Base-by-base conservation (phyloP, 2,888 invertebrate genomes). In the Megamerina dolium region DNA sequence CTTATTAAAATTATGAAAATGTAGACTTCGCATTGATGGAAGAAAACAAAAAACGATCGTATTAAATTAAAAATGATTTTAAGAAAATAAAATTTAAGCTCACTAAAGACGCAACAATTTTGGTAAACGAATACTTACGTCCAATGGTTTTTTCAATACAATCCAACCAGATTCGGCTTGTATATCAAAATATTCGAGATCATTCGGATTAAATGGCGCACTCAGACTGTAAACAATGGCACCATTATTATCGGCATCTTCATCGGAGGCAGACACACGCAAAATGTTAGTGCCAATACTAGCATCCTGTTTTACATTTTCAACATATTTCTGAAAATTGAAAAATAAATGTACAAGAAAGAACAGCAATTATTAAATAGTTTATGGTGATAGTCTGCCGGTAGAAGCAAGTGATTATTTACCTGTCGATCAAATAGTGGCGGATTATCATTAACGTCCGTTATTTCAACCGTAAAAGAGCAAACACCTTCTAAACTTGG, bases 161-260 rank as follows among this genome's bases (percentile, higher is more conserved):
- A 96, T 94, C 92, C 94, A 95, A 66, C 96, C 96, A 61, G 93
- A 93, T 70, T 94, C 92, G 57, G 90, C 86, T 74, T 95, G 94
- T 59, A 97, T 93, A 71, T 89, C 88, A 72, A 99, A 97, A 74
- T 95, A 93, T 67, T 93, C 91, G 64, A 94, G 79, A 73, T 91
- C 90, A 41, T 85, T 83, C 10, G 88, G 85, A 70, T 92, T 90
- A 61, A 85, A 85, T 2, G 90, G 88, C 30, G 93, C 89, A 60
- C 87, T 91, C 59, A 95, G 74, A 32, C 90, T 87, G 69, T 94
- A 95, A 13, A 89, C 82, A 63, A 95, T 93, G 43, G 91, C 92
- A 18, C 95, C 94, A 71, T 97, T 97, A 70, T 90, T 89, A 64
- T 95, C 95, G 26, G 93, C 92, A 76, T 96, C 96, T 73, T 94